Evolutionary conservation across 1,140 invertebrate species (phyloP).

Genomic region (Phenacoccus solenopsis): DNA sequence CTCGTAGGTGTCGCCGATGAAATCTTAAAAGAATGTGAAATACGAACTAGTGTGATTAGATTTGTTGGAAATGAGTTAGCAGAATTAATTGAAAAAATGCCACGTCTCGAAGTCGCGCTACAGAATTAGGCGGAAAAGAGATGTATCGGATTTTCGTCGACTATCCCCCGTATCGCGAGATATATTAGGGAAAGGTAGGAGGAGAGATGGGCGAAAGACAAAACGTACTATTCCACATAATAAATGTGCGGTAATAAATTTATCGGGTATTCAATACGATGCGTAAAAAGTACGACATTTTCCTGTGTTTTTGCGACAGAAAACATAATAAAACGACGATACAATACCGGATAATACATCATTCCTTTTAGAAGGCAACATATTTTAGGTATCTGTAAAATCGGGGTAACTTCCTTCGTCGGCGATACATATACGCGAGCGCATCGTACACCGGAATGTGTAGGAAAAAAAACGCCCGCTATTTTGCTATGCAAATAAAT

Average conservation of each 20-base stretch:
- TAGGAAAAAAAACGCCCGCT: not conserved
- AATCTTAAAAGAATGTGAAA: too few species aligned
- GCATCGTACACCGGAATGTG: not conserved
- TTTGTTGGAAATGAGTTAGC: too few species aligned
- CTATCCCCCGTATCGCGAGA: too few species aligned
- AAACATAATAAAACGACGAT: not conserved
- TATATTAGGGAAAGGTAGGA: too few species aligned
- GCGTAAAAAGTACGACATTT: constrained; percentile 1
- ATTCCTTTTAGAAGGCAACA: constrained; percentile 1
- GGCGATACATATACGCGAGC: not conserved
- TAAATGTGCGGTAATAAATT: not conserved
- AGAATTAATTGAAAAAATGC: too few species aligned
- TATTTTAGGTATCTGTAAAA: constrained; percentile 3
- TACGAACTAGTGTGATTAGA: too few species aligned
- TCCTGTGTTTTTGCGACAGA: constrained; percentile 1
- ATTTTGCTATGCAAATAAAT: not conserved
- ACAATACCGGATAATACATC: constrained; percentile 1
- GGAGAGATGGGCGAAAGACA: too few species aligned
- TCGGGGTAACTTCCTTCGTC: not conserved
- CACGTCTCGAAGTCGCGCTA: too few species aligned
- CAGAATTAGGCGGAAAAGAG: too few species aligned
- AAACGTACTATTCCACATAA: not conserved
- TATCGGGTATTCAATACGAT: not conserved
- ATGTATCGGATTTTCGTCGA: too few species aligned
- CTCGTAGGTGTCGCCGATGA: too few species aligned